Evolutionary conservation across 1,140 invertebrate genomes (phyloP), one percentile per base, ranked within the genome.

Genomic region (Harpegnathos saltator): DNA sequence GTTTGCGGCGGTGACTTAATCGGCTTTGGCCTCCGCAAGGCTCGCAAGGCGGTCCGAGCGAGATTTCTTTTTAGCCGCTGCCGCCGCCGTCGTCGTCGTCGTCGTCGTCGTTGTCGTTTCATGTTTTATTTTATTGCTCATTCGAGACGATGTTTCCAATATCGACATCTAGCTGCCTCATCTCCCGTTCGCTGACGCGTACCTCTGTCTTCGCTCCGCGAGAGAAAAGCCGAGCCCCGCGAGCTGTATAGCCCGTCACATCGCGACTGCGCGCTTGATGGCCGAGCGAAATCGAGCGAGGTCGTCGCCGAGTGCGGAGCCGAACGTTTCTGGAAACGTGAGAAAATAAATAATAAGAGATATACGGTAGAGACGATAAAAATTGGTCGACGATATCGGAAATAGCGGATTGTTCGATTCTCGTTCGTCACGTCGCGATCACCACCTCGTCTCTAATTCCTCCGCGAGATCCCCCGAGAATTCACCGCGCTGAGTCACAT

Each of bases 71-170:
- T 78, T 44, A 77, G 62, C 63, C 15, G 29, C 69, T 33, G 22
- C 26, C n/a, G 63, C 38, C 15, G 29, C 69, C 50, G 22, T 61
- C n/a, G 50, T 54, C n/a, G n/a, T n/a, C n/a, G n/a, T n/a, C n/a
- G 29, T 78, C 50, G 22, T 48, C n/a, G 63, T 54, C 15, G 29
- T 78, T 38, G 22, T 61, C n/a, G 50, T 54, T 26, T 68, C 29
- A 24, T 56, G 75, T 58, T 78, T 78, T 78, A 78, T 78, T 69
- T 50, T 5, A n/a, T n/a, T n/a, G n/a, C 63, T 69, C 63, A 56
- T 56, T 78, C 29, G 62, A n/a, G n/a, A 29, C 29, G 22, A 44
- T n/a, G 12, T 78, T 78, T 38, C 75, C 75, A 69, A 58, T 78
- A 78, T 78, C 75, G 75, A 78, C 33, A 38, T 69, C 52, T 38